A percentile compares a stretch with the other conserved stretches of the same genome.
These are phyloP conservation scores for Ammospiza caudacuta DNA, from an alignment of 2,113 vertebrate genomes.

Conservation along the genomic window DNA sequence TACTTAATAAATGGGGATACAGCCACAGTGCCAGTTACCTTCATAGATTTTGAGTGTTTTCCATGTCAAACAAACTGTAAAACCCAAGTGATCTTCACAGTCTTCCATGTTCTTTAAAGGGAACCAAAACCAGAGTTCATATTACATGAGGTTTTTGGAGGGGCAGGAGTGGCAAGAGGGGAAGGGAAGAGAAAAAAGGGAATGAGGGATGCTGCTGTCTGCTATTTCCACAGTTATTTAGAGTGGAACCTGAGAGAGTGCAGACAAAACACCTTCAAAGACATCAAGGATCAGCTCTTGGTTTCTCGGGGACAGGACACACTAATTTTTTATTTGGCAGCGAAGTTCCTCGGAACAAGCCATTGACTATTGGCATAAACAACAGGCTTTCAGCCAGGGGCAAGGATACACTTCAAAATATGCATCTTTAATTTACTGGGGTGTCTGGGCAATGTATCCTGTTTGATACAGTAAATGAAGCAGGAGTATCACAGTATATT, in stretches of 20 bases:
- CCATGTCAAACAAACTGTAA: neutral
- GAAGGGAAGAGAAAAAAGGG: neutral
- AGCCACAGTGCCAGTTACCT: neutral
- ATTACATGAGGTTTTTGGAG: neutral
- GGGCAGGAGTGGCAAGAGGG: neutral
- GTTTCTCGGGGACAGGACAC: neutral
- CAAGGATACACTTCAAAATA: neutral
- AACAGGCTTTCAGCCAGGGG: neutral
- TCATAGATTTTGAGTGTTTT: neutral
- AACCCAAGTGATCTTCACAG: neutral
- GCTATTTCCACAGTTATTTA: neutral
- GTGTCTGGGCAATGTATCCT: neutral
- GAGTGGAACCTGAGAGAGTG: neutral
- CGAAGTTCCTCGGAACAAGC: accelerated
- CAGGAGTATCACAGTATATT: neutral
- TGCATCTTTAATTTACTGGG: neutral
- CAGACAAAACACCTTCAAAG: neutral
- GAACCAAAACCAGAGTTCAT: neutral
- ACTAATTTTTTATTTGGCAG: neutral
- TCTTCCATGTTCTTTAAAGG: neutral
- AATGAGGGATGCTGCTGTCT: neutral
- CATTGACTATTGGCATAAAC: neutral
- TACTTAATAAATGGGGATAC: neutral
- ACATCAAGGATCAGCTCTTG: neutral
- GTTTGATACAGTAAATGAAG: neutral